These are phyloP conservation scores for Dromaius novaehollandiae DNA, from an alignment of 2,113 vertebrate species.

Conservation along the genomic window DNA sequence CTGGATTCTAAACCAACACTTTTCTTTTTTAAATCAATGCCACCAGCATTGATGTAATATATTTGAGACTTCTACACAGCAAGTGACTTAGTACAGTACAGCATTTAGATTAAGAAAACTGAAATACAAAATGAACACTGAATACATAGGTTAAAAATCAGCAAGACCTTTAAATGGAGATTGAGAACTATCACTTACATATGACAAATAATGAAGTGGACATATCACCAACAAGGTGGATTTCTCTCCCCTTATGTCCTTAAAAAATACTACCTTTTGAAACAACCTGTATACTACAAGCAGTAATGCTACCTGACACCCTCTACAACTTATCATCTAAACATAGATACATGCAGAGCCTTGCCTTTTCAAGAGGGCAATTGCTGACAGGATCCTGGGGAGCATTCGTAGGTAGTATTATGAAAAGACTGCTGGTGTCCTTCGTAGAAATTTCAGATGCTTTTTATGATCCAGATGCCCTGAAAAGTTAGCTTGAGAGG, in stretches of 20 bases:
- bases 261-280: not conserved
- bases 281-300: not conserved
- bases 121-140: not conserved
- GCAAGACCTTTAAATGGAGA: not conserved
- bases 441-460: not conserved
- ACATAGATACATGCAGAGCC: not conserved
- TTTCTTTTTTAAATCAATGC: not conserved
- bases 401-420: not conserved
- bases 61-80: constrained; percentile 14
- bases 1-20: not conserved
- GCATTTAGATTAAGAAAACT: not conserved
- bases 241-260: not conserved
- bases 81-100: constrained; percentile 18
- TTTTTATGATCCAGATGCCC: not conserved
- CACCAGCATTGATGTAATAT: not conserved
- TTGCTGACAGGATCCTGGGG: not conserved
- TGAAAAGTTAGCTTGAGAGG: not conserved
- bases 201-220: not conserved
- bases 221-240: not conserved
- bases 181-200: not conserved
- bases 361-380: not conserved
- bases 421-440: not conserved
- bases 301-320: not conserved
- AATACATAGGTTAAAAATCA: not conserved
- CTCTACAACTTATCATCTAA: not conserved